Conservation (phyloP, 2,888 invertebrate genomes). For the Baronia brevicornis region DNA sequence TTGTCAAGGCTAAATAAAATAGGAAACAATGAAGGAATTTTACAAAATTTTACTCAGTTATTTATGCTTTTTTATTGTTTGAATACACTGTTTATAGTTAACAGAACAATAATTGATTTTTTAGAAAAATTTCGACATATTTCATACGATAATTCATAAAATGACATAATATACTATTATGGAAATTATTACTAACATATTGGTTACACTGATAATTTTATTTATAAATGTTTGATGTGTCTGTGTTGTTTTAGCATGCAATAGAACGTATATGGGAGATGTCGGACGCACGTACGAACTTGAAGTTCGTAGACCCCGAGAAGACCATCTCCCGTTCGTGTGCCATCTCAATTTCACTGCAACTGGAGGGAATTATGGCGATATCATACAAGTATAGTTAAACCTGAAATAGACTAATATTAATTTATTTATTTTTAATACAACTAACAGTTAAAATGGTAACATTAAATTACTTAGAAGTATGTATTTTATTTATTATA, state of each 20-base stretch:
- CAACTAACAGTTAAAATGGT: neutral
- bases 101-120: no score
- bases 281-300: constrained; percentile 87
- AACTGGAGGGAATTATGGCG: constrained; percentile 84
- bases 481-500: neutral
- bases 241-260: constrained; percentile 86
- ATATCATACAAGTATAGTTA: constrained; percentile 82
- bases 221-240: no score
- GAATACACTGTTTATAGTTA: no score
- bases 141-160: no score
- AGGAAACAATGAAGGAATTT: no score
- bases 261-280: constrained; percentile 88
- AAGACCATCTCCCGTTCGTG: constrained; percentile 84
- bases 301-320: constrained; percentile 83
- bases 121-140: no score
- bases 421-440: neutral
- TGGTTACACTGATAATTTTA: no score
- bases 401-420: neutral
- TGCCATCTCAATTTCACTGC: constrained; percentile 91
- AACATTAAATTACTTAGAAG: neutral
- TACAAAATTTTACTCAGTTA: no score
- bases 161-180: no score
- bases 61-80: no score
- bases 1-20: no score
- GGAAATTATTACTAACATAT: no score